Conservation (phyloP, 2,797 vertebrate species). For the Thripadectes ignobilis region DNA sequence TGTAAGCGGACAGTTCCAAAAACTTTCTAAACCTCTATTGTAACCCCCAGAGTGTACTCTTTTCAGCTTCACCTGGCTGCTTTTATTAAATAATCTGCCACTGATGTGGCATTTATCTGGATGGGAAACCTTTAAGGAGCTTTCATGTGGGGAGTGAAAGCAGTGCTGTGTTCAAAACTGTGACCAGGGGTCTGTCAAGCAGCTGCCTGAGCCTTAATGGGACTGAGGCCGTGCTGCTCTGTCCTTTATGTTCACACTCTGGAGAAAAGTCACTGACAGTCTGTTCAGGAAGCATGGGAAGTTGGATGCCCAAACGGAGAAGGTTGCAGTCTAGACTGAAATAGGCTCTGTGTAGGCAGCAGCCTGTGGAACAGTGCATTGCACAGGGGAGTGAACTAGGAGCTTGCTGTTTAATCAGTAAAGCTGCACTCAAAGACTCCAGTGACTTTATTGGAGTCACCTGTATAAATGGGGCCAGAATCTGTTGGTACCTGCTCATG, state of each 20-base stretch:
- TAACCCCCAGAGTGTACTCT: fast-evolving
- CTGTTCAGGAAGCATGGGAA: neutral
- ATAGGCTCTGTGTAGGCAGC: neutral
- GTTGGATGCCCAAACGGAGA: neutral
- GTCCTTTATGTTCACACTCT: neutral
- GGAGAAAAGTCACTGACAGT: neutral
- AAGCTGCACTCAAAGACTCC: neutral
- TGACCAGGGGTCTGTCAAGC: neutral
- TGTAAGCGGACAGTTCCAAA: neutral
- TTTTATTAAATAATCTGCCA: neutral
- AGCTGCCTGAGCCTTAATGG: neutral
- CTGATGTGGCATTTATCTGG: neutral
- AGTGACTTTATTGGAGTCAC: neutral
- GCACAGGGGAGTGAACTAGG: neutral
- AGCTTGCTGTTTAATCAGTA: neutral
- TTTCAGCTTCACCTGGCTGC: neutral
- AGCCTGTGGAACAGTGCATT: fast-evolving
- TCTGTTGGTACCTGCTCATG: fast-evolving
- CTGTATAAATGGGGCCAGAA: neutral
- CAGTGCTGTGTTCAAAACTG: neutral
- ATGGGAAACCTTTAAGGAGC: neutral
- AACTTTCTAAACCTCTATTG: neutral
- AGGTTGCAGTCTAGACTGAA: neutral
- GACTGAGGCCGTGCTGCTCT: neutral
- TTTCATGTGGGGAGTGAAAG: neutral